phyloP scores from a whole-genome alignment of 2,888 invertebrate genomes.

The Poecilus cupreus region DNA sequence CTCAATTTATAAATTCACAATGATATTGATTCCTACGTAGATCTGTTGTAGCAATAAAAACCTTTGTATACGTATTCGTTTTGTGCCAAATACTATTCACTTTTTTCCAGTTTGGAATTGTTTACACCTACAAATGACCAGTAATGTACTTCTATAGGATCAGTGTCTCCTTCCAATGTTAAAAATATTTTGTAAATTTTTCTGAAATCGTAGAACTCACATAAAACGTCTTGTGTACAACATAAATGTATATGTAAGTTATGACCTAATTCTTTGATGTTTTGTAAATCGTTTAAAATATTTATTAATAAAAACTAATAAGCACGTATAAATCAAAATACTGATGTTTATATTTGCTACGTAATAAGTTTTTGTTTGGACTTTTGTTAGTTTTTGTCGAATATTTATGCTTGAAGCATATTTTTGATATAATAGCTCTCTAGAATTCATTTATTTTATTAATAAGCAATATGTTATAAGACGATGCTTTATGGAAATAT shows the following conservation, averaged over 20 bases:
- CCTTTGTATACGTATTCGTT: slow-evolving; percentile 54
- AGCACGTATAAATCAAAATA: slow-evolving; percentile 20
- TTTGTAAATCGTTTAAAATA: slow-evolving; percentile 26
- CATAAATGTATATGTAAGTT: background rate
- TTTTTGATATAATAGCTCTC: slow-evolving; percentile 24
- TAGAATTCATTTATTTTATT: slow-evolving; percentile 3
- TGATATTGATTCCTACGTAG: slow-evolving; percentile 11
- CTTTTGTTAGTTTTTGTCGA: background rate
- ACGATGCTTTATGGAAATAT: slow-evolving; percentile 45
- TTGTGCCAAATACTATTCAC: slow-evolving; percentile 53
- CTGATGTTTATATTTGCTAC: slow-evolving; percentile 11
- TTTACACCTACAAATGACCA: slow-evolving; percentile 25
- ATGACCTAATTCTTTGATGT: slow-evolving; percentile 18
- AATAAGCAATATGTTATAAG: slow-evolving; percentile 17
- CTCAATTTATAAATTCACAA: background rate
- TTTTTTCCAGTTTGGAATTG: slow-evolving; percentile 13
- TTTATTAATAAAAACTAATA: slow-evolving; percentile 16
- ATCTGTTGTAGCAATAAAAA: slow-evolving; percentile 42
- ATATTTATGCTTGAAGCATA: slow-evolving; percentile 8
- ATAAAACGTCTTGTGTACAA: background rate
- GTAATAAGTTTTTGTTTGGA: slow-evolving; percentile 4
- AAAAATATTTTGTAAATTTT: background rate
- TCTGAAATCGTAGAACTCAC: background rate
- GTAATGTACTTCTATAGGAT: slow-evolving; percentile 4
- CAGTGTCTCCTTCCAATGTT: slow-evolving; percentile 24